Evolutionary conservation across 2,888 invertebrate genomes (phyloP), one percentile per base, ranked within the genome.

Genomic region (Drosophila nr. perissopoda): DNA sequence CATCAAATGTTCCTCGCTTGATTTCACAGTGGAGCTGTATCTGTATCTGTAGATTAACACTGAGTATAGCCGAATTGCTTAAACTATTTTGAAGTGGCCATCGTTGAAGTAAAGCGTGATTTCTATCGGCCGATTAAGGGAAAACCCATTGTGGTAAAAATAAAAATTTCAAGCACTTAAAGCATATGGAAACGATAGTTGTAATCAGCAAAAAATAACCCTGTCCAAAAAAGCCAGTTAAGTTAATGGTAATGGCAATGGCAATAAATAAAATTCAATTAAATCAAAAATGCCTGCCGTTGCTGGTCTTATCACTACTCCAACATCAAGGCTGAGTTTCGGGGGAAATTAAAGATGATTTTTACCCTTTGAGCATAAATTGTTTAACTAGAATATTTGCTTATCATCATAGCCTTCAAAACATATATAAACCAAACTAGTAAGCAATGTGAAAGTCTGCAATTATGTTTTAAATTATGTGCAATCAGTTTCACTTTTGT

Each of bases 241-340:
- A 45, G 53, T 38, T 80, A 69, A 78, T 81, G 76, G 73, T 78
- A 11, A 40, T 40, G 40, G 11, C 21, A 40, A n/a, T 76, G 69
- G 70, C 58, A 73, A 81, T 82, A 83, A 83, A 83, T 68, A 73
- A 72, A 72, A 77, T 66, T 69, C 65, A 86, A 81, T 80, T 66
- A 49, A 83, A 74, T 59, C 68, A 60, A 27, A 73, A 83, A 83
- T 71, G 69, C 60, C 75, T 70, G 54, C 42, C 69, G 58, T 54
- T 25, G 29, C 57, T 21, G 25, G 11, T 54, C 52, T 80, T 87
- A 87, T 85, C 82, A 65, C 36, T 54, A 51, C 61, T 40, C 58
- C 63, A 73, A 54, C 21, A 70, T 63, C 61, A 70, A 62, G 59
- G 56, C 54, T 42, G 21, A 42, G 11, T 21, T 40, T 1, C 5